Evolutionary conservation across 2,797 vertebrate species (phyloP).

Genomic region (Scomberomorus guttatus): DNA sequence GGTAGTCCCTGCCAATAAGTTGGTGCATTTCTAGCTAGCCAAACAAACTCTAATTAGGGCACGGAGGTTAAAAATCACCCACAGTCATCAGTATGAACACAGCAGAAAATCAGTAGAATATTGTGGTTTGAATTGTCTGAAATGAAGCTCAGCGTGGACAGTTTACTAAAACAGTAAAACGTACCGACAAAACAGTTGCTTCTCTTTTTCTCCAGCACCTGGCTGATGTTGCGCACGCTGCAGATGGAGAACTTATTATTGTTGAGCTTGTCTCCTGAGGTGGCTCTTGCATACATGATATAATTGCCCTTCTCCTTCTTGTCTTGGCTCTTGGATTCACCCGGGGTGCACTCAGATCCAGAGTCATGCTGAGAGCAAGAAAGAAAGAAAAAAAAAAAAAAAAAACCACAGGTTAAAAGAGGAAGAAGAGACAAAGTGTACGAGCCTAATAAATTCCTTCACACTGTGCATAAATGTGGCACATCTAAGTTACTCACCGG

Average conservation of each 20-base stretch:
- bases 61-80: constrained; percentile 16
- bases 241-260: constrained; percentile 99
- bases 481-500: constrained; percentile 89
- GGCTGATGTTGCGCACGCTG: constrained; percentile 98
- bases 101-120: background rate
- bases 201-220: constrained; percentile 98
- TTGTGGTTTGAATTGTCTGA: background rate
- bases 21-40: background rate
- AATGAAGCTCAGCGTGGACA: background rate
- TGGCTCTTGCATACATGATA: constrained; percentile 99
- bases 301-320: constrained; percentile 99
- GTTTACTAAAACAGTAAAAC: constrained; percentile 60
- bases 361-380: constrained; percentile 93
- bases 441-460: constrained; percentile 19
- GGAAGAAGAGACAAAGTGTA: constrained; percentile 27
- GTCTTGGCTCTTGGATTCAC: constrained; percentile 96
- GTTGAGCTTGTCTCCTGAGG: constrained; percentile 98
- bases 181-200: constrained; percentile 97
- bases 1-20: background rate
- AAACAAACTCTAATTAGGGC: constrained; percentile 24
- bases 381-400: background rate
- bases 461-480: constrained; percentile 12
- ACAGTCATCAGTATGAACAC: background rate
- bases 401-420: constrained; percentile 34
- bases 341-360: constrained; percentile 97